phyloP scores from a whole-genome alignment of 2,888 invertebrate species.

The Imbricaverruca yamaguchii region DNA sequence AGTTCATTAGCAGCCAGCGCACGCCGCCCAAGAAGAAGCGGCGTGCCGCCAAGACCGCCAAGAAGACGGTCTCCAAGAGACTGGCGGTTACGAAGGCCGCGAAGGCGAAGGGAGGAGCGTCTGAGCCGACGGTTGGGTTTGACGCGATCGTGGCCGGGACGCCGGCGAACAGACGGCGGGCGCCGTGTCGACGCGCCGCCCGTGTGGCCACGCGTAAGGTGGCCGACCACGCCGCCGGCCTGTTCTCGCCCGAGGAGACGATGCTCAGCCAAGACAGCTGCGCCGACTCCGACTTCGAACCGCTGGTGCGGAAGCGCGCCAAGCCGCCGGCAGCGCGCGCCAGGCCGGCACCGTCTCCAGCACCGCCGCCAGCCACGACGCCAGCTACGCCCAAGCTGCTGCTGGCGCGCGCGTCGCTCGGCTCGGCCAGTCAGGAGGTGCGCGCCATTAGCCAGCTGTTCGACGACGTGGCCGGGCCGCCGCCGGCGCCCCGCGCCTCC shows the following conservation, averaged over 20 bases:
- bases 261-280: neutral
- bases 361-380: neutral
- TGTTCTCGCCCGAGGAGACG: neutral
- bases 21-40: slow-evolving; percentile 12
- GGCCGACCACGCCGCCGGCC: neutral
- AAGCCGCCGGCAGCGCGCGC: neutral
- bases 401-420: neutral
- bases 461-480: neutral
- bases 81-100: no score
- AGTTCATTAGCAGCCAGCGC: slow-evolving; percentile 10
- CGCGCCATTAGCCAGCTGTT: neutral
- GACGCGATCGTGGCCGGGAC: neutral
- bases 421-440: slow-evolving; percentile 3
- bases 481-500: neutral
- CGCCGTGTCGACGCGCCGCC: neutral
- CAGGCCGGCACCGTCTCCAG: neutral
- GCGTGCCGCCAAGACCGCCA: neutral
- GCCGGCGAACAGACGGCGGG: neutral
- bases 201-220: neutral
- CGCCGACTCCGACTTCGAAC: slow-evolving; percentile 2
- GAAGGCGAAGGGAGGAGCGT: neutral
- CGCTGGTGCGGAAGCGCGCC: neutral
- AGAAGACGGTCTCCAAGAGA: neutral
- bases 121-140: neutral
- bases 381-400: neutral